A percentile compares a stretch with the other conserved stretches of the same genome.
These are phyloP conservation scores for Melanotaenia trifasciata DNA, from an alignment of 2,797 vertebrate genomes.

Conservation along the genomic window DNA sequence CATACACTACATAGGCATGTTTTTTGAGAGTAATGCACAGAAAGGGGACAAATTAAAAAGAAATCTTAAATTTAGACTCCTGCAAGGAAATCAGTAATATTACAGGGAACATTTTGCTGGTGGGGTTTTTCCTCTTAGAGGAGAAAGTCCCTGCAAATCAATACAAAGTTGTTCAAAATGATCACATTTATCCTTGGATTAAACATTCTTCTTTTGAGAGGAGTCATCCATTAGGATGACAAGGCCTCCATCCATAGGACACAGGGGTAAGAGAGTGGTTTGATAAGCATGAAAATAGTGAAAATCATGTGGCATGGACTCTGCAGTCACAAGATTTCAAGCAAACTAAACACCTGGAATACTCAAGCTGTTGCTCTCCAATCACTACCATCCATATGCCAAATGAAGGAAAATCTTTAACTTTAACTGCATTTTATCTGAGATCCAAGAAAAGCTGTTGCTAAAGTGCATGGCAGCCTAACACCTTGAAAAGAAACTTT, in stretches of 20 bases:
- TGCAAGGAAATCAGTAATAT: too few relatives aligned
- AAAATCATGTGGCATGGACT: neutral
- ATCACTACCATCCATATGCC: neutral
- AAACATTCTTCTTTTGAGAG: neutral
- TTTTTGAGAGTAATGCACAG: neutral
- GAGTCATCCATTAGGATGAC: neutral
- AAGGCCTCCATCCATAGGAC: neutral
- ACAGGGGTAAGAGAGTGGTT: neutral
- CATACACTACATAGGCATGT: too few relatives aligned
- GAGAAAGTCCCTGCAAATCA: neutral
- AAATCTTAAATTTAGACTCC: neutral
- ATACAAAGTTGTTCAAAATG: neutral
- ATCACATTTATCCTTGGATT: neutral
- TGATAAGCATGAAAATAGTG: neutral
- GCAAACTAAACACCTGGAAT: neutral
- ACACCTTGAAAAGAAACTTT: neutral
- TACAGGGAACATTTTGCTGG: neutral
- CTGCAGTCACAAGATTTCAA: neutral
- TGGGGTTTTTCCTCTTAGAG: neutral
- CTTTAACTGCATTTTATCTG: neutral
- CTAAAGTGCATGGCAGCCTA: neutral
- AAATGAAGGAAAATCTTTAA: neutral
- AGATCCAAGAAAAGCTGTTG: neutral
- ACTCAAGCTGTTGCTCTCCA: neutral
- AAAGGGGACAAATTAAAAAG: neutral